Conservation (phyloP, 2,113 vertebrate genomes). For the Microtus pennsylvanicus region DNA sequence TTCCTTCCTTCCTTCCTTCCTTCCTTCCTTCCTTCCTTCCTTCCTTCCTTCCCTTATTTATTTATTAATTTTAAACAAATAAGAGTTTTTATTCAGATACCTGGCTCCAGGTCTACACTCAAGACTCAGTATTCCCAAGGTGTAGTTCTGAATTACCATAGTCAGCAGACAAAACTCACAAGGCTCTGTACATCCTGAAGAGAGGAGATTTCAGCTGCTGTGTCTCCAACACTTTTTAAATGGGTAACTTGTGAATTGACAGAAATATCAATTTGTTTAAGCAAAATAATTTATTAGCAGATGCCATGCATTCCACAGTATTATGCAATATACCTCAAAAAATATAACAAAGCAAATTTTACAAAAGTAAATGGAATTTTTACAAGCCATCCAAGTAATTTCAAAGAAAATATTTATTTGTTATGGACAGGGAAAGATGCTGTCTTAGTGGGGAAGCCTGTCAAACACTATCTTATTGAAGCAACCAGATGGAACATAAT, state of each 20-base stretch:
- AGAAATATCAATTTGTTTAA: not conserved
- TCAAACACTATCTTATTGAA: not conserved
- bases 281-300: not conserved
- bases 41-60: no score
- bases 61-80: not conserved
- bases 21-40: no score
- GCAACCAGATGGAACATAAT: not conserved
- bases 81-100: not conserved
- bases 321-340: not conserved
- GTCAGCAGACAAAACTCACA: not conserved
- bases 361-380: not conserved
- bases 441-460: not conserved
- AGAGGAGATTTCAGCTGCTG: not conserved
- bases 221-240: not conserved
- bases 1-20: no score
- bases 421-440: not conserved
- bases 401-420: not conserved
- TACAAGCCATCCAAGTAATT: not conserved
- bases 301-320: not conserved
- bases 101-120: not conserved
- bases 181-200: not conserved
- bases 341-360: not conserved
- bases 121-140: not conserved
- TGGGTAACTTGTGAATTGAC: not conserved
- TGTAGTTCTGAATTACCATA: not conserved